Base-by-base conservation (phyloP, 2,888 invertebrate genomes). In the Chrysomela aeneicollis region DNA sequence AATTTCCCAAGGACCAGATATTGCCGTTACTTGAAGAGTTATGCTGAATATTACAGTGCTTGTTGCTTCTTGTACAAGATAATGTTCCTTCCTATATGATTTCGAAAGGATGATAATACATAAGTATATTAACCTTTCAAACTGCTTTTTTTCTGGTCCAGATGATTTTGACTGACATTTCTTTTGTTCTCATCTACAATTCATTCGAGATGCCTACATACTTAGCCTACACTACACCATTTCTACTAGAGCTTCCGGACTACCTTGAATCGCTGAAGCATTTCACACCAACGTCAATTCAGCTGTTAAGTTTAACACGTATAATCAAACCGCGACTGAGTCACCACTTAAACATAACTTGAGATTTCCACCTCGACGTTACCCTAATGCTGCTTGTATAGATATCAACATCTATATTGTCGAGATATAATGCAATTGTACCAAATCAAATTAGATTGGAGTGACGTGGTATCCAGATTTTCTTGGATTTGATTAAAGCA, bases 221-320 rank as follows among this genome's bases (percentile, higher is more conserved):
- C n/a, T n/a, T 52, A n/a, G 15, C 10, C 12, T n/a, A n/a, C n/a
- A n/a, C n/a, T n/a, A 32, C 26, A 5, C 8, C 6, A 2, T 3
- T 6, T 2, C 9, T n/a, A 47, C 35, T 35, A 2, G 9, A 18
- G 55, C 57, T 1, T 26, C 21, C 26, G 6, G 42, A 57, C 57
- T 57, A 46, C 8, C 9, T 9, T 9, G 0, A 46, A 15, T 15
- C 42, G 46, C 26, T 2, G 18, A 46, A 46, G 52, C 64, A 59
- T 64, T 67, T 67, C 67, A 64, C 69, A 69, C 64, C 69, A 63
- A 59, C 66, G 67, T 67, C 67, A 69, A 70, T 71, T 72, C 71
- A 72, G 68, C 64, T 67, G 65, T 72, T 71, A 66, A 71, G 63
- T 64, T 66, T 69, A 70, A 71, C 71, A 69, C 67, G 68, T 70